A percentile compares a stretch with the other conserved stretches of the same genome.
Conservation (phyloP, 1,140 invertebrate species). For the Scylla paramamosain region DNA sequence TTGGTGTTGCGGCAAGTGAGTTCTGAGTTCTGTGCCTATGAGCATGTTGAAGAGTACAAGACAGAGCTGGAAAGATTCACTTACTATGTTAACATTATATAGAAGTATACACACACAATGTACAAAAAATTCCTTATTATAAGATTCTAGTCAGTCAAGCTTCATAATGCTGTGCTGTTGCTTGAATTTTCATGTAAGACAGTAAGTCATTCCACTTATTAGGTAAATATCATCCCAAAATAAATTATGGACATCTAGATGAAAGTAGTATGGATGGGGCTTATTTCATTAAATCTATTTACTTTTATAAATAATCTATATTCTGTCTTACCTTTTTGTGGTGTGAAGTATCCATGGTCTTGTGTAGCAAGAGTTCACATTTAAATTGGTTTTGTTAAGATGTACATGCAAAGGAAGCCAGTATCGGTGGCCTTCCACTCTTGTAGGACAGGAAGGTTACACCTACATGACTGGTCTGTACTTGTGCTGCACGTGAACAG, state of each 20-base stretch:
- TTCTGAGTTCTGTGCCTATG: conserved; percentile 70
- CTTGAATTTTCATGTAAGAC: background rate
- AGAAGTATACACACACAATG: background rate
- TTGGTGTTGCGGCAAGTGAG: conserved; percentile 65
- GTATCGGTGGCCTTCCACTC: too few relatives aligned
- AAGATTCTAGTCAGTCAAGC: background rate
- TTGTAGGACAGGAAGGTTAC: too few relatives aligned
- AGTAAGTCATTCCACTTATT: background rate
- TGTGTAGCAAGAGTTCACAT: too few relatives aligned
- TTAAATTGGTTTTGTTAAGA: too few relatives aligned
- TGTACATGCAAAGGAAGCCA: too few relatives aligned
- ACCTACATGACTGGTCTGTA: too few relatives aligned
- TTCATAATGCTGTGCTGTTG: background rate
- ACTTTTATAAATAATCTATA: background rate
- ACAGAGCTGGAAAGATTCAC: conserved; percentile 74
- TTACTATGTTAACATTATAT: conserved; percentile 74
- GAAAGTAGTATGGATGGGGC: too few relatives aligned
- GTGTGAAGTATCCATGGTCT: too few relatives aligned
- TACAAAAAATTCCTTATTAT: background rate
- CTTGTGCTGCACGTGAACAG: too few relatives aligned
- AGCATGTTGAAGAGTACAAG: conserved; percentile 67
- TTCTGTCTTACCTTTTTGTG: too few relatives aligned
- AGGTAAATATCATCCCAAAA: too few relatives aligned
- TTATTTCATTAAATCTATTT: background rate
- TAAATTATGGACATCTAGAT: too few relatives aligned